A percentile compares a stretch with the other conserved stretches of the same genome.
Conservation (phyloP, 2,888 invertebrate species). For the Pterostichus madidus region DNA sequence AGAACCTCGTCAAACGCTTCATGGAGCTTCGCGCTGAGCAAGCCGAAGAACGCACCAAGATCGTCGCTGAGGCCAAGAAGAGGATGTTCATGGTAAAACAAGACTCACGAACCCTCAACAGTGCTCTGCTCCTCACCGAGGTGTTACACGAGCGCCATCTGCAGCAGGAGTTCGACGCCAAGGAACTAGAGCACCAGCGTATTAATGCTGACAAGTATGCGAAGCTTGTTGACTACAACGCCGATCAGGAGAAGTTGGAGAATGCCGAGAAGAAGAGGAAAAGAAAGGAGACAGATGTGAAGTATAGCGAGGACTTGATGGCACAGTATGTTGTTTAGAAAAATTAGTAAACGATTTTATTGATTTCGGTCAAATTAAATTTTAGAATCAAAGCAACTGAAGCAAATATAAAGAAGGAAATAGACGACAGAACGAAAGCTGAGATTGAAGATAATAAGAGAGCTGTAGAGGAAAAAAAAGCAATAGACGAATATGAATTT, state of each 20-base stretch:
- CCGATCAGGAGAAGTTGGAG: constrained; percentile 71
- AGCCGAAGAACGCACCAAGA: constrained; percentile 70
- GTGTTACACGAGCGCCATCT: constrained; percentile 73
- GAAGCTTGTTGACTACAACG: constrained; percentile 70
- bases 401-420: constrained; percentile 68
- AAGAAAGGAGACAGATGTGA: constrained; percentile 66
- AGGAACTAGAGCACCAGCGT: constrained; percentile 73
- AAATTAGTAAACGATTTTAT: background rate
- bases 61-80: constrained; percentile 72
- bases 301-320: constrained; percentile 59
- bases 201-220: constrained; percentile 71
- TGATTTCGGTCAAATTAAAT: background rate
- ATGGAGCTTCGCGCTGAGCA: constrained; percentile 70
- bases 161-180: constrained; percentile 73
- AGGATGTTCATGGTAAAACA: constrained; percentile 72
- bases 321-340: constrained; percentile 68
- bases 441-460: constrained; percentile 73
- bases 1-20: constrained; percentile 68
- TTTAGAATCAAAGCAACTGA: constrained; percentile 70
- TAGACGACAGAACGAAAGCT: constrained; percentile 72
- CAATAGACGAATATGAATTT: constrained; percentile 74
- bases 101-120: constrained; percentile 73
- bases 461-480: constrained; percentile 74
- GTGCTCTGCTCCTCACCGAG: constrained; percentile 73
- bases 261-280: constrained; percentile 70